Evolutionary conservation across 1,140 invertebrate species (phyloP).

Genomic region (Lanistes nyassanus): DNA sequence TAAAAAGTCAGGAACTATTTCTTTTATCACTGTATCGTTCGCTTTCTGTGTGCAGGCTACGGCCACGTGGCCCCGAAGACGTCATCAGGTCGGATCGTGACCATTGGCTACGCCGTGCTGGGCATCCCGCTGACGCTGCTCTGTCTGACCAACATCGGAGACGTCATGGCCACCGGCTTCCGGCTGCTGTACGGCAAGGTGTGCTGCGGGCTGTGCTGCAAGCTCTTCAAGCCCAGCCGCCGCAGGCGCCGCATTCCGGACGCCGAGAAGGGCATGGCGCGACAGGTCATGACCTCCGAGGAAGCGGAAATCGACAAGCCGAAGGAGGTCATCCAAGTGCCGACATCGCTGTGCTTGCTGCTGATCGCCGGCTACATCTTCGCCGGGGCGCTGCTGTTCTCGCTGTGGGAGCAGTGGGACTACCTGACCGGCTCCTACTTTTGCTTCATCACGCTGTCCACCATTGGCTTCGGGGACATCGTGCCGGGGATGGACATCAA

Average conservation of each 20-base stretch:
- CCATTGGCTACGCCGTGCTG: conserved; percentile 94
- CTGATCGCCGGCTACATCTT: conserved; percentile 66
- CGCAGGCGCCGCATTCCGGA: conserved; percentile 37
- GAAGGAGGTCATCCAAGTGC: conserved; percentile 54
- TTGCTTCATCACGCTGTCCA: conserved; percentile 84
- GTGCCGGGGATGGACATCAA: conserved; percentile 70
- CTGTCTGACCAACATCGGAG: conserved; percentile 91
- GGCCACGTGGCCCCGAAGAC: conserved; percentile 93
- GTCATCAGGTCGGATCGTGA: conserved; percentile 87
- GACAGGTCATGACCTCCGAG: conserved; percentile 38
- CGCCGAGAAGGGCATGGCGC: conserved; percentile 45
- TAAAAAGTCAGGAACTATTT: background rate
- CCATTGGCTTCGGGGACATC: conserved; percentile 93
- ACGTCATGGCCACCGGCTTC: conserved; percentile 94
- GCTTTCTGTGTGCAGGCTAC: conserved; percentile 77
- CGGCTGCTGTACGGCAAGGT: conserved; percentile 89
- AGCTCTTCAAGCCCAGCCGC: conserved; percentile 47
- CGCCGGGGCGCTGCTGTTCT: conserved; percentile 63
- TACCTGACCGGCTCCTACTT: conserved; percentile 93
- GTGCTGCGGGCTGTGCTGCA: conserved; percentile 53
- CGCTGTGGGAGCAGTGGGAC: conserved; percentile 71
- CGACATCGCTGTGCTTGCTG: conserved; percentile 56
- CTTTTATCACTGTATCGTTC: background rate
- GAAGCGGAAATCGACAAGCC: conserved; percentile 45
- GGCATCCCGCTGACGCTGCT: conserved; percentile 97